Conservation (phyloP, 1,140 invertebrate genomes). For the Eupeodes corollae region DNA sequence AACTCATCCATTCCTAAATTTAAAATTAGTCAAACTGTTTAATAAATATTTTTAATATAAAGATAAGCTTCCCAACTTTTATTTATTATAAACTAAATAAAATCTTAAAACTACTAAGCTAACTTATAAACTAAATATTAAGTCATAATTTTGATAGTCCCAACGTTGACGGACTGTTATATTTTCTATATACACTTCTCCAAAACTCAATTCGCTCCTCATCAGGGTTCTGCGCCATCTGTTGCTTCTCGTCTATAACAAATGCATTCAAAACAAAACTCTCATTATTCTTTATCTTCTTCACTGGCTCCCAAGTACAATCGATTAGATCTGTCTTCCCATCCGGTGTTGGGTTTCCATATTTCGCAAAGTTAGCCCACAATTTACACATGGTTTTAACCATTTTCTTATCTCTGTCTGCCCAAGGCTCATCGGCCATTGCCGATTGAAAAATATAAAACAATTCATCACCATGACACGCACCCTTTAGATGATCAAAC, state of each 20-base stretch:
- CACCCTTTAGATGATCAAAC: constrained; percentile 37
- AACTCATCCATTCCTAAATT: no score
- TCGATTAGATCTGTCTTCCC: background rate
- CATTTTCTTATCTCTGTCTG: constrained; percentile 36
- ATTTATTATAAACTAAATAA: no score
- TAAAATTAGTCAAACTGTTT: no score
- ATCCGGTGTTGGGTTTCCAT: constrained; percentile 27
- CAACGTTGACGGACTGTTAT: no score
- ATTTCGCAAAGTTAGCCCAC: constrained; percentile 54
- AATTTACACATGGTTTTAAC: constrained; percentile 42
- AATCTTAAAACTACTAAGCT: no score
- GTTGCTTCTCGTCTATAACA: constrained; percentile 20
- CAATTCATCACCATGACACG: constrained; percentile 48
- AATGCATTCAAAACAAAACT: constrained; percentile 27
- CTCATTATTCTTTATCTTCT: constrained; percentile 2
- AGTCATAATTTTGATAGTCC: no score
- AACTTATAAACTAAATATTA: no score
- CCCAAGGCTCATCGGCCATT: constrained; percentile 36
- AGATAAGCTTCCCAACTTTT: no score
- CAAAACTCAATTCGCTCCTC: constrained; percentile 35
- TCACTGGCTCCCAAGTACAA: constrained; percentile 23
- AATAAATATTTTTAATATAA: no score
- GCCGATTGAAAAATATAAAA: constrained; percentile 48
- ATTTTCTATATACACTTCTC: constrained; percentile 25
- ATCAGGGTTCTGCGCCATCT: constrained; percentile 29